Base-by-base conservation (phyloP, 2,113 vertebrate genomes). In the Fulmarus glacialis region DNA sequence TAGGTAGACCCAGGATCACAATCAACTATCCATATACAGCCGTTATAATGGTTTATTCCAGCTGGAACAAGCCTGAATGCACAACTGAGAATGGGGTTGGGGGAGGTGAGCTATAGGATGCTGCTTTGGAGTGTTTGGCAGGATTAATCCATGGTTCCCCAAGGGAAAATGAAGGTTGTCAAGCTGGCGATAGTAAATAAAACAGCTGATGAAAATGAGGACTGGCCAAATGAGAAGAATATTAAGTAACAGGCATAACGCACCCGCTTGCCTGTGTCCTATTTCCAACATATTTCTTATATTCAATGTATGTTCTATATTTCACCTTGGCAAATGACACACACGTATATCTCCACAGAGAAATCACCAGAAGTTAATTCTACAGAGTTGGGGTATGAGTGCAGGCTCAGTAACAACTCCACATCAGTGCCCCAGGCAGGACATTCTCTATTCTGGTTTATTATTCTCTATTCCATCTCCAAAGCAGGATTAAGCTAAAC, bases 401-500 rank as follows among this genome's bases (percentile, higher is more conserved):
- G 15, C 30, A 89, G 58, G 36, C 48, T 64, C 62, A 36, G 45
- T 6, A 68, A 40, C 19, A 77, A 1, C 16, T 52, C 30, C 15
- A 58, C 32, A 26, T 27, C 40, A 36, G 27, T n/a, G 52, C 47
- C n/a, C 11, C 52, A 53, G 53, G 75, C 80, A 58, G 36, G 34
- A 62, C 40, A 12, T 43, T 64, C 36, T 45, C 48, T 64, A 1
- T 43, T 73, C 50, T 79, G 64, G 34, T 82, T 82, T 71, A 74
- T n/a, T n/a, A n/a, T n/a, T n/a, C n/a, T n/a, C n/a, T n/a, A n/a
- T n/a, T n/a, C n/a, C 50, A 27, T 64, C 43, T 90, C 73, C 79
- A 88, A 80, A 94, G 50, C 23, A 59, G 26, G 34, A 55, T 67
- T 82, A 93, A 74, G 47, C 24, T 78, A 85, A 94, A 93, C 7